Evolutionary conservation across 2,797 vertebrate species (phyloP), one percentile per base, ranked within the genome.

Genomic region (Calcarius lapponicus): DNA sequence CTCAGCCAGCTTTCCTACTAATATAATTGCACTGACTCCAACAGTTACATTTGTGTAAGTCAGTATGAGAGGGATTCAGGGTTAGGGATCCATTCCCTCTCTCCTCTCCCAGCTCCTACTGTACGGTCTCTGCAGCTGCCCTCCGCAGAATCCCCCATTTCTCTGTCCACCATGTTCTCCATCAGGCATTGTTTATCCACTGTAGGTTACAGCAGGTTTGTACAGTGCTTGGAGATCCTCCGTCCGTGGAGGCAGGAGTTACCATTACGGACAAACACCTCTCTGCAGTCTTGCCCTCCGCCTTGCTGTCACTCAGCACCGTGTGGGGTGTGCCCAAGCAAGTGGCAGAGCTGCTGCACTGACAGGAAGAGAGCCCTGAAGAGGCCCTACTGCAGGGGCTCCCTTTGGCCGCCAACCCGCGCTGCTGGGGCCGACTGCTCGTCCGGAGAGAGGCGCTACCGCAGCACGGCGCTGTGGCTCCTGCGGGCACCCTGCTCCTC

Each of bases 171-270:
- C 24, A 3, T 5, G 6, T 48, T 80, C 64, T 70, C 56, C 3
- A 2, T 56, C 29, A 38, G 25, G 61, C 51, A 5, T 29, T 47
- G 18, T 24, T 61, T 69, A 28, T 3, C 60, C 76, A 17, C 61
- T n/a, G 47, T 5, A 42, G 45, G 42, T 56, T 53, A 25, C 28
- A 65, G 42, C 38, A 45, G 34, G 34, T 22, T 50, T 57, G 50
- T 26, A 11, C 48, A 12, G 56, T 2, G 51, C 34, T 73, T 36
- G 74, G 56, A 76, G 43, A 50, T 40, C 18, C 60, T 54, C 64
- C 56, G 6, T 25, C 1, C 1, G 22, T 8, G 43, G 26, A 76
- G 53, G 72, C 40, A 45, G 34, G 21, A 0, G 1, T 12, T 40
- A 11, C 22, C 40, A 18, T 4, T 28, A 25, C 60, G 40, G 60